These are phyloP conservation scores for Polypterus bichir DNA, from an alignment of 2,113 vertebrate species.

Conservation along the genomic window DNA sequence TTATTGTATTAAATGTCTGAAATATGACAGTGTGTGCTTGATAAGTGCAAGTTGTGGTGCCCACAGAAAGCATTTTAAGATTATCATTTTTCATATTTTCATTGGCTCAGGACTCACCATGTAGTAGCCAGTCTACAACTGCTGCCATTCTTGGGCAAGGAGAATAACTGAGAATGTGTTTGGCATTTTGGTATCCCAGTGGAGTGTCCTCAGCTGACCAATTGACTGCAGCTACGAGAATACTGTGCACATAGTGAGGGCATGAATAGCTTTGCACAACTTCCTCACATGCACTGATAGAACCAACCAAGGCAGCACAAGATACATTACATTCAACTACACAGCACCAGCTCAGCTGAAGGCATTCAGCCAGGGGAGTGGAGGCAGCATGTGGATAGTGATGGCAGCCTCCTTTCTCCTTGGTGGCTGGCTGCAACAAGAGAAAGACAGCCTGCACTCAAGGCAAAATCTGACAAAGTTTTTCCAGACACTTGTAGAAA, in stretches of 20 bases:
- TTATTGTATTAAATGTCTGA: no score
- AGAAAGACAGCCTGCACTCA: not conserved
- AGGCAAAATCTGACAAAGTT: not conserved
- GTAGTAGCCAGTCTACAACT: not conserved
- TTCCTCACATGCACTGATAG: not conserved
- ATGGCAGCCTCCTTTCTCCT: not conserved
- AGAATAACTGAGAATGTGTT: conserved; percentile 1
- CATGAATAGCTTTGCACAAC: conserved; percentile 5
- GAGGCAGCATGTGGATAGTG: not conserved
- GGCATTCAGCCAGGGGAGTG: conserved; percentile 1
- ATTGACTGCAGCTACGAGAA: not conserved
- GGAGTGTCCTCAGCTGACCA: not conserved
- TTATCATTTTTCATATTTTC: no score
- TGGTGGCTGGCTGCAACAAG: not conserved
- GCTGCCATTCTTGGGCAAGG: not conserved
- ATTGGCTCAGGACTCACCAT: no score
- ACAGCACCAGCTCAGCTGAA: not conserved
- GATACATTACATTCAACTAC: not conserved
- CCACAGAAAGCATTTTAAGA: no score
- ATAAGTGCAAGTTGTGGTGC: no score
- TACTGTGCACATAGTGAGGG: not conserved
- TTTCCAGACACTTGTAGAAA: conserved; percentile 2
- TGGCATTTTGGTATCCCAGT: not conserved
- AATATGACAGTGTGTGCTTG: no score
- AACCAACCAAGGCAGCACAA: not conserved